Base-by-base conservation (phyloP, 2,888 invertebrate genomes). In the Troides oblongomaculatus region DNA sequence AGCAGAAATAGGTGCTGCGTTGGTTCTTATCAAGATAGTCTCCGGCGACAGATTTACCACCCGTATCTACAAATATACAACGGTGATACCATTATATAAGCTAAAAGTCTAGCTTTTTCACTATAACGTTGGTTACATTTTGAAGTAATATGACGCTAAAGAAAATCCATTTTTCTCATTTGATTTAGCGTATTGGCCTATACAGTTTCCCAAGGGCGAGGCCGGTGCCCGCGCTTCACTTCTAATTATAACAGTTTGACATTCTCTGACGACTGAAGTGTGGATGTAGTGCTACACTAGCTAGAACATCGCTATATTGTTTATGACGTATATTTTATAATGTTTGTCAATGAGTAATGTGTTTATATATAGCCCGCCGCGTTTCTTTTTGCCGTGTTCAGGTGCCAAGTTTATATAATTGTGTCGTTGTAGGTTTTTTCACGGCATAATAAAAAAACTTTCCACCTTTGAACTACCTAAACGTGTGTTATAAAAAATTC, bases 241-340 rank as follows among this genome's bases (percentile, higher is more conserved):
- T 66, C 76, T 77, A 77, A 76, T 77, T 72, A 76, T 77, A 76
- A 75, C 75, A 66, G 71, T 64, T 72, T 74, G 77, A 76, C 76
- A 75, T 74, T 74, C 75, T 67, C 72, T 74, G 73, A 73, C 73
- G 73, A 73, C 59, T 46, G 62, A 21, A 56, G 63, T 60, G 64
- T 39, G 65, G 59, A 62, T 69, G 62, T 66, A 64, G 39, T 43
- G 17, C 56, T 60, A 66, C 64, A 56, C 50, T 62, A 6, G 66
- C 53, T 62, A 56, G 30, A 63, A 36, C 66, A 64, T 63, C 67
- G 59, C 64, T 65, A 66, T 68, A 67, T 68, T 70, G 72, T 71
- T 72, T 66, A 66, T 63, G 60, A 56, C 43, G 60, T 66, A 61
- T 39, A 25, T 67, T 63, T 64, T 67, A 67, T 65, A 69, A 66